phyloP scores from a whole-genome alignment of 2,113 vertebrate species.

The Lucifuga dentata region DNA sequence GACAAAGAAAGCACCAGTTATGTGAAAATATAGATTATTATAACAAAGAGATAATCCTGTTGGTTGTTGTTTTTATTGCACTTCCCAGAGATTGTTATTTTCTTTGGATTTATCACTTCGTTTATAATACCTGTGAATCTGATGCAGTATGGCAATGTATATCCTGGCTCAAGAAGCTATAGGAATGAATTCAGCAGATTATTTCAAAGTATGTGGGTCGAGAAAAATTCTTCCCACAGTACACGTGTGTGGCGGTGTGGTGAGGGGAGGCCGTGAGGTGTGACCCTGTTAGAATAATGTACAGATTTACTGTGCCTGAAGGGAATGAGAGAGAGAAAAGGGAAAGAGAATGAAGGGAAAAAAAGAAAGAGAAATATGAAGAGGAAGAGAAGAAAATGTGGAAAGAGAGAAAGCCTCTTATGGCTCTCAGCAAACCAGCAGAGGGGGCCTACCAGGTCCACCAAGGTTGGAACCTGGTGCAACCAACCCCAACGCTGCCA shows the following conservation, averaged over 20 bases:
- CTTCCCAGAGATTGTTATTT: too few species aligned
- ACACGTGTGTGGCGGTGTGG: conserved; percentile 31
- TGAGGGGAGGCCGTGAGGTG: conserved; percentile 24
- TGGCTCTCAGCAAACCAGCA: conserved; percentile 30
- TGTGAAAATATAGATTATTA: too few species aligned
- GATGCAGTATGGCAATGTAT: conserved; percentile 22
- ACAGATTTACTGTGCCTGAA: conserved; percentile 14
- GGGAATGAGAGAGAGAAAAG: background rate
- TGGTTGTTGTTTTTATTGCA: too few species aligned
- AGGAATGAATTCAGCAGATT: conserved; percentile 39
- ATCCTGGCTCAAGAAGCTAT: conserved; percentile 43
- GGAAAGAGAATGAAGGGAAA: background rate
- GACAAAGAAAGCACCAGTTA: background rate
- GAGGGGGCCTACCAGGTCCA: too few species aligned
- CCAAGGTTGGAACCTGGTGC: too few species aligned
- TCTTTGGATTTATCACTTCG: conserved; percentile 47
- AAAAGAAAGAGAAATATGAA: background rate
- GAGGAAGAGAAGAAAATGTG: background rate
- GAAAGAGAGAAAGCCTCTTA: conserved; percentile 52
- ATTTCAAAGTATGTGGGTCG: conserved; percentile 34
- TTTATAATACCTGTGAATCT: conserved; percentile 45
- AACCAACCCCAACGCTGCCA: too few species aligned
- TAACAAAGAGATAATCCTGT: too few species aligned
- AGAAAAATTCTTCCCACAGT: conserved; percentile 10
- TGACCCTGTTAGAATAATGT: conserved; percentile 45